phyloP scores from a whole-genome alignment of 2,888 invertebrate species.

The Xestia rhomboidea region DNA sequence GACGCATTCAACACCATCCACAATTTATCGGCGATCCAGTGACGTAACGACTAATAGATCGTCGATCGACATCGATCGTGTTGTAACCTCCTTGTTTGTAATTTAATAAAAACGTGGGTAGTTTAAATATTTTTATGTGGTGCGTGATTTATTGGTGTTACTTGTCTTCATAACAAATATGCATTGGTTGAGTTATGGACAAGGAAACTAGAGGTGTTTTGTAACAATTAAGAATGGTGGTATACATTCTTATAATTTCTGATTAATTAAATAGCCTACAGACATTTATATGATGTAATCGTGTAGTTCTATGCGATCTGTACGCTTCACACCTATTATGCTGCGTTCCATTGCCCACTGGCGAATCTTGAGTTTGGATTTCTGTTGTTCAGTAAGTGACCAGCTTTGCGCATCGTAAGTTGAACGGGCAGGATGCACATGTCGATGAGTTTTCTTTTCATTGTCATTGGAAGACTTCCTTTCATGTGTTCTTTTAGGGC shows the following conservation, averaged over 20 bases:
- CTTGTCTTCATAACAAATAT: conserved; percentile 52
- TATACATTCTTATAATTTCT: neutral
- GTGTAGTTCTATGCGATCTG: no score
- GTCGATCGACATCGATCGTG: conserved; percentile 45
- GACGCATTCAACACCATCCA: conserved; percentile 66
- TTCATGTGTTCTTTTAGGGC: no score
- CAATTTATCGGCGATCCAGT: conserved; percentile 64
- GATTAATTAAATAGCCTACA: neutral
- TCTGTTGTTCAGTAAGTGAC: no score
- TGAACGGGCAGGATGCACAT: no score
- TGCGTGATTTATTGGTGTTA: conserved; percentile 43
- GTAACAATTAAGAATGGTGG: conserved; percentile 1
- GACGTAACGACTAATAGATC: conserved; percentile 66
- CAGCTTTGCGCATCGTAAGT: no score
- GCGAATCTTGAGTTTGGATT: no score
- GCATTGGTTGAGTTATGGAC: conserved; percentile 4
- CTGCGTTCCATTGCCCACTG: no score
- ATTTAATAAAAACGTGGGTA: conserved; percentile 64
- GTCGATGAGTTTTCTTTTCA: no score
- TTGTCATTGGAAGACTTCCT: no score
- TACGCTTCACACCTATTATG: no score
- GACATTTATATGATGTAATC: no score
- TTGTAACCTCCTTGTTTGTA: conserved; percentile 57
- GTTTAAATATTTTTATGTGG: conserved; percentile 59
- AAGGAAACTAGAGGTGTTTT: conserved; percentile 23